Percentiles rank a stretch among this genome's conserved stretches.
Conservation (phyloP, 2,113 vertebrate genomes). For the Eolophus roseicapilla region DNA sequence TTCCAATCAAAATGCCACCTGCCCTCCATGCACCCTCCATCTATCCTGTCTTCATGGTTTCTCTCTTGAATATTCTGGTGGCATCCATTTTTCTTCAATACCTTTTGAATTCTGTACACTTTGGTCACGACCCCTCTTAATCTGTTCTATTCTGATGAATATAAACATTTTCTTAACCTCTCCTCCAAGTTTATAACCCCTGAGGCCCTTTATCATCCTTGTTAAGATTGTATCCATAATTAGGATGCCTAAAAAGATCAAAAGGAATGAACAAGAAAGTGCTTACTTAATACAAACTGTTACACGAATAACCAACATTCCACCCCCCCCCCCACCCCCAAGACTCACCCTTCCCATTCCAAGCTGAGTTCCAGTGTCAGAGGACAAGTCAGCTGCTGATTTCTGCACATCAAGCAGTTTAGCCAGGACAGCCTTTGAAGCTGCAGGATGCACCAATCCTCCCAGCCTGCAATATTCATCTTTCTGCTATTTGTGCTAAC, state of each 20-base stretch:
- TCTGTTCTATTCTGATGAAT: constrained; percentile 52
- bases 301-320: background rate
- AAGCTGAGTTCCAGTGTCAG: background rate
- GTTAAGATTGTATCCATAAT: constrained; percentile 41
- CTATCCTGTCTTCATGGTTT: background rate
- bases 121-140: constrained; percentile 21
- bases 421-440: background rate
- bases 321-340: fast-evolving
- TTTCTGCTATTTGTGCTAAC: background rate
- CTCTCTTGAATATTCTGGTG: background rate
- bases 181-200: constrained; percentile 35
- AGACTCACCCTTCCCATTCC: background rate
- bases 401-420: background rate
- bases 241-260: background rate
- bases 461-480: background rate
- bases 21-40: background rate
- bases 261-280: background rate
- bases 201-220: constrained; percentile 28
- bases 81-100: background rate
- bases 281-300: constrained; percentile 11
- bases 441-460: background rate
- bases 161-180: constrained; percentile 54
- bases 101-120: constrained; percentile 17
- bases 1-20: background rate
- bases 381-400: background rate